Evolutionary conservation across 2,113 vertebrate genomes (phyloP).

Genomic region (Rhegmatorhina hoffmannsi): DNA sequence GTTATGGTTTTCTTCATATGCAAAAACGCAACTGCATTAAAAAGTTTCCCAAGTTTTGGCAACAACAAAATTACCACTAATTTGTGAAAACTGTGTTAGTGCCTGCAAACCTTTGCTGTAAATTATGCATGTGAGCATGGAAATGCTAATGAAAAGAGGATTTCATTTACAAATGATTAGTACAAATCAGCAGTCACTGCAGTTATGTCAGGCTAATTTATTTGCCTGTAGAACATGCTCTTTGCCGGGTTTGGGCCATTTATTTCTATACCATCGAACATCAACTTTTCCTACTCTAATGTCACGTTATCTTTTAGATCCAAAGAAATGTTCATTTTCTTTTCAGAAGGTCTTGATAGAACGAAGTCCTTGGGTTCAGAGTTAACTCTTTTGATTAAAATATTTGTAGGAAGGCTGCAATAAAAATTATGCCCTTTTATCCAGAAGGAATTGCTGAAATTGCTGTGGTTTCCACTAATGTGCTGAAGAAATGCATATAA

Average conservation of each 20-base stretch:
- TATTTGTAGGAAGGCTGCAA: not conserved
- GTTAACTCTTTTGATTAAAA: not conserved
- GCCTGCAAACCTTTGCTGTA: slow-evolving; percentile 55
- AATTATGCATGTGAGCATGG: slow-evolving; percentile 62
- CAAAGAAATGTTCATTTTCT: not conserved
- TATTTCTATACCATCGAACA: not conserved
- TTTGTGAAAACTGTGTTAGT: slow-evolving; percentile 62
- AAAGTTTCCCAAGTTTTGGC: slow-evolving; percentile 42
- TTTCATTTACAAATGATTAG: slow-evolving; percentile 69
- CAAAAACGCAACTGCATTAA: slow-evolving; percentile 24
- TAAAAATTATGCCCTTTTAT: not conserved
- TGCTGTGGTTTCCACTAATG: not conserved
- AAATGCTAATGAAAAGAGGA: slow-evolving; percentile 71
- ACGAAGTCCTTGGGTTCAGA: not conserved
- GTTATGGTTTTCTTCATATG: slow-evolving; percentile 20
- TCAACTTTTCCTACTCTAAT: not conserved
- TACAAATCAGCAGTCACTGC: slow-evolving; percentile 59
- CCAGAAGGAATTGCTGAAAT: not conserved
- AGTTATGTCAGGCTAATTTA: slow-evolving; percentile 45
- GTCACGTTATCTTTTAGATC: not conserved
- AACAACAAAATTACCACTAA: slow-evolving; percentile 63
- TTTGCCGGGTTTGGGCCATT: slow-evolving; percentile 40
- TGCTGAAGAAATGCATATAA: not conserved
- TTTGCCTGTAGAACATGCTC: slow-evolving; percentile 44
- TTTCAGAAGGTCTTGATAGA: not conserved